Percentiles rank a stretch among this genome's conserved stretches.
phyloP scores from a whole-genome alignment of 2,888 invertebrate species.

The Sepioteuthis lessoniana region DNA sequence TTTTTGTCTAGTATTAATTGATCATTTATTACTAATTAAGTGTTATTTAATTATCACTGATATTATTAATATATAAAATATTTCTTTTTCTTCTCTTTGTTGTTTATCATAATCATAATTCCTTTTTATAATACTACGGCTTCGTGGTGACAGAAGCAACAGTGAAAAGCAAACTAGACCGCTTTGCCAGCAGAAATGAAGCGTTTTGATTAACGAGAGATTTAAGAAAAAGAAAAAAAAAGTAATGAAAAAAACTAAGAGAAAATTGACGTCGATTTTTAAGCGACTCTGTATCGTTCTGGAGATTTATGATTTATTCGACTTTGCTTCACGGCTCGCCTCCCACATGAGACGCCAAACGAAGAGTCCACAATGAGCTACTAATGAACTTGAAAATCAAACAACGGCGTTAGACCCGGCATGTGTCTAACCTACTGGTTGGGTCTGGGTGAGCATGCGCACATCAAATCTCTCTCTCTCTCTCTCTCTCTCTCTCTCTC shows the following conservation, averaged over 20 bases:
- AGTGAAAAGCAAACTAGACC: not conserved
- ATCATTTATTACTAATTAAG: too few species aligned
- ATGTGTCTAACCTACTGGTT: conserved; percentile 6
- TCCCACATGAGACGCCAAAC: not conserved
- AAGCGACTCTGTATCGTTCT: not conserved
- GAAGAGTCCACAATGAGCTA: not conserved
- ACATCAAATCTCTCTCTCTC: not conserved
- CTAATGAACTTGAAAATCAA: conserved; percentile 33
- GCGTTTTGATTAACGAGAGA: not conserved
- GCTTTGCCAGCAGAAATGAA: not conserved
- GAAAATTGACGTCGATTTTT: not conserved
- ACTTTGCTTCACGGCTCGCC: conserved; percentile 33
- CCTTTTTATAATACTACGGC: not conserved
- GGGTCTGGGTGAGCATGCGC: not conserved
- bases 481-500: not conserved
- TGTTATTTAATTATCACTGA: too few species aligned
- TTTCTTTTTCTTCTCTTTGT: not conserved
- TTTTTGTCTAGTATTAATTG: too few species aligned
- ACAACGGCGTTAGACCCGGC: not conserved
- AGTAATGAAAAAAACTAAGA: not conserved
- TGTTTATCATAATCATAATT: not conserved
- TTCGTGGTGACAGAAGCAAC: not conserved
- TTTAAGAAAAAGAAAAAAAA: not conserved
- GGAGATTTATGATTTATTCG: conserved; percentile 33
- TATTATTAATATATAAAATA: too few species aligned